A percentile compares a stretch with the other conserved stretches of the same genome.
phyloP scores from a whole-genome alignment of 1,140 invertebrate species.

The Drosophila navojoa region DNA sequence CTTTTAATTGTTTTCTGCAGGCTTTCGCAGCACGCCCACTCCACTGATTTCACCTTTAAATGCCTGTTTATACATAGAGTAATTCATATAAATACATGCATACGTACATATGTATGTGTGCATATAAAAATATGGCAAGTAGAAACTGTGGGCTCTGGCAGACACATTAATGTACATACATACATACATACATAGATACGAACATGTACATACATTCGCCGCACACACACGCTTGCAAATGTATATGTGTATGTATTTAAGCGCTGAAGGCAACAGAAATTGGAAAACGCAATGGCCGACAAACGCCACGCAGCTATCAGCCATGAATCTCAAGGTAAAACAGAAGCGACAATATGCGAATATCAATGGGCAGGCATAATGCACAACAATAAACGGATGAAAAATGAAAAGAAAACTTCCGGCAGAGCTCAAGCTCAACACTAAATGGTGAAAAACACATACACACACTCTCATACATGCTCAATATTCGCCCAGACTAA shows the following conservation, averaged over 20 bases:
- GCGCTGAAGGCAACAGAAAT: constrained; percentile 64
- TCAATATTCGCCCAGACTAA: constrained; percentile 29
- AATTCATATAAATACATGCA: constrained; percentile 1
- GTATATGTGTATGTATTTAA: constrained; percentile 25
- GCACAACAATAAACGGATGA: constrained; percentile 64
- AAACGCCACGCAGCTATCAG: constrained; percentile 73
- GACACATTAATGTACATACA: constrained; percentile 36
- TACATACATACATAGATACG: constrained; percentile 5
- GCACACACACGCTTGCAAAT: constrained; percentile 9
- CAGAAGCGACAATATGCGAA: constrained; percentile 64
- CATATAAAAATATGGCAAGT: constrained; percentile 12
- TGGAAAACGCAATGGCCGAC: constrained; percentile 79
- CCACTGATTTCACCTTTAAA: constrained; percentile 53
- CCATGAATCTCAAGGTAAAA: constrained; percentile 58
- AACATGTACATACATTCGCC: constrained; percentile 3
- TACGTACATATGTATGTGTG: constrained; percentile 22
- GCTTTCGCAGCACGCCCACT: constrained; percentile 48
- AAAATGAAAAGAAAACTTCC: constrained; percentile 76
- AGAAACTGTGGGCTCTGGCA: constrained; percentile 34
- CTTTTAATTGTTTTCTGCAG: constrained; percentile 34
- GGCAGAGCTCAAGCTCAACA: constrained; percentile 67
- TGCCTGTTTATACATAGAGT: constrained; percentile 11
- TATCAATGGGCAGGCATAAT: constrained; percentile 45
- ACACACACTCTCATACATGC: background rate
- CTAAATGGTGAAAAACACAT: constrained; percentile 54